A percentile compares a stretch with the other conserved stretches of the same genome.
Evolutionary conservation across 2,888 invertebrate genomes (phyloP).

Genomic region (Caenorhabditis panamensis): DNA sequence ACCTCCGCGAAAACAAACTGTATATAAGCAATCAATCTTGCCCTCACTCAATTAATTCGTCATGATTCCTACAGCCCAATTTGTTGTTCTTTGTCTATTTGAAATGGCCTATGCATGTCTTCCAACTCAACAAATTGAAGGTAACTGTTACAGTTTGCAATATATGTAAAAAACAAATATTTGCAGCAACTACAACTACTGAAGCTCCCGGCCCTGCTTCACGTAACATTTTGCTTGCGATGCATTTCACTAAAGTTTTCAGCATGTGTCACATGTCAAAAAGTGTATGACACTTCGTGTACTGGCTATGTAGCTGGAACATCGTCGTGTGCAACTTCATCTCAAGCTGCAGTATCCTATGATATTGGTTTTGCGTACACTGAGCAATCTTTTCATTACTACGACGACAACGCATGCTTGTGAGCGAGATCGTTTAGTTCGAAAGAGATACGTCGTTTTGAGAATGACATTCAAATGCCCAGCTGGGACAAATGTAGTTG

Average conservation of each 20-base stretch:
- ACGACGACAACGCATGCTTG: not conserved
- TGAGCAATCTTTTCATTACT: not conserved
- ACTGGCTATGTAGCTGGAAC: conserved; percentile 13
- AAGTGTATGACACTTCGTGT: conserved; percentile 26
- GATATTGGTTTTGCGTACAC: not conserved
- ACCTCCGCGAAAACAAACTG: no score
- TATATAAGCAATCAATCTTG: no score
- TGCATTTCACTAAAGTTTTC: no score
- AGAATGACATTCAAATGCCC: not conserved
- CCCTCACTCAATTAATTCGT: no score
- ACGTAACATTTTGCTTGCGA: conserved; percentile 6
- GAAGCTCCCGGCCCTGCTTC: not conserved
- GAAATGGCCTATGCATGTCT: conserved; percentile 10
- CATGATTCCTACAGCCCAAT: no score
- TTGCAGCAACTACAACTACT: not conserved
- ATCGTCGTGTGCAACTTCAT: conserved; percentile 8
- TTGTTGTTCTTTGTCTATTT: not conserved
- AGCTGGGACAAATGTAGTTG: not conserved
- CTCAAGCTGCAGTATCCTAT: not conserved
- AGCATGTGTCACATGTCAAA: conserved; percentile 23
- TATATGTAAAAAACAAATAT: not conserved
- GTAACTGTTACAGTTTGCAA: not conserved
- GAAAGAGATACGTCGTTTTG: not conserved
- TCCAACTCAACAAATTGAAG: conserved; percentile 27
- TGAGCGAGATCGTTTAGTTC: not conserved